Base-by-base conservation (phyloP, 1,140 invertebrate genomes). In the Leptoteleia sp. region DNA sequence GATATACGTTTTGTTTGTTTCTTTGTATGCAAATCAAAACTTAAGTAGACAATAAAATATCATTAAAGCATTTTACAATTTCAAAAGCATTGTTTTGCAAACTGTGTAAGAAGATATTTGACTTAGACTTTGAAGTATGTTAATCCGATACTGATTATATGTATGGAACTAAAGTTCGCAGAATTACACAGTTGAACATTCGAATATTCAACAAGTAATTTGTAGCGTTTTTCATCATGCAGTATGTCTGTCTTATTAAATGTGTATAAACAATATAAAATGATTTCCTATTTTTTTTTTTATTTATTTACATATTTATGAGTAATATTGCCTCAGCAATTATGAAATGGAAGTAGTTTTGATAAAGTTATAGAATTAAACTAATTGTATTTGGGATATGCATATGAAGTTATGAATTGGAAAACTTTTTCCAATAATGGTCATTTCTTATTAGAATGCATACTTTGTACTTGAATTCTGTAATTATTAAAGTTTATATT, bases 111-210 rank as follows among this genome's bases (percentile, higher is more conserved):
- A 64, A 55, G 40, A 55, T 62, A 59, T 35, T 59, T 75, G 48
- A 35, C 11, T 75, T 13, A 50, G 61, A 52, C 45, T 47, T 57
- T 37, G 37, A 64, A 61, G 31, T 76, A 76, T 67, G 72, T 67
- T 76, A 67, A 61, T 75, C 47, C 15, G 47, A 45, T 38, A 59
- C 54, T 61, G 45, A 67, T 76, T 76, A 45, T 35, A 61, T 43
- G 13, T 76, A 50, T 6, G 48, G 45, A 65, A 61, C 19, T 62
- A 47, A 62, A 62, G 48, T 61, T 76, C 47, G 54, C 68, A 55
- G 72, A 68, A 76, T 76, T 68, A 68, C 55, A 76, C 61, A 76
- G n/a, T n/a, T 76, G 55, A 68, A 68, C 16, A 55, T 61, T 76
- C 62, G 31, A 54, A 62, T 62, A 62, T 68, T 76, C 54, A 68